A percentile compares a stretch with the other conserved stretches of the same genome.
phyloP scores from a whole-genome alignment of 2,113 vertebrate species.

The Antechinus stuartii region DNA sequence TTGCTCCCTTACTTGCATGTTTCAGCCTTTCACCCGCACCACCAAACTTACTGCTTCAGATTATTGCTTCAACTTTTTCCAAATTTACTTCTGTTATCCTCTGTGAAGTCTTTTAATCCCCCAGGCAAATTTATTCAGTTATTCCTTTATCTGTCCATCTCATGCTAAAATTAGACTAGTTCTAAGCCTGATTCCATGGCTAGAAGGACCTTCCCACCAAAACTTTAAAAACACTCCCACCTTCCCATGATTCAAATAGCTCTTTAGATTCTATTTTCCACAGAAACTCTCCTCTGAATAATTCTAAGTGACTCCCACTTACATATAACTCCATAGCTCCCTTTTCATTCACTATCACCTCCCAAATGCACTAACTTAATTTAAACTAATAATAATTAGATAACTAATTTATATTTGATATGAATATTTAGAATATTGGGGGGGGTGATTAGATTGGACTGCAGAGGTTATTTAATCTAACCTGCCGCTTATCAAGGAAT shows the following conservation, averaged over 20 bases:
- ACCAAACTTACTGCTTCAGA: background rate
- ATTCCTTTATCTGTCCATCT: background rate
- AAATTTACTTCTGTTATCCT: background rate
- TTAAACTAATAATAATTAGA: background rate
- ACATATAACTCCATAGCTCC: background rate
- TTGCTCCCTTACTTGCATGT: background rate
- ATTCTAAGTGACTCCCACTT: constrained; percentile 7
- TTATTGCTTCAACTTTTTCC: background rate
- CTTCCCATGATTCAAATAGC: constrained; percentile 10
- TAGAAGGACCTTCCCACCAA: background rate
- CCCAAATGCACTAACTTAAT: constrained; percentile 19
- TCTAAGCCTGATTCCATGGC: constrained; percentile 12
- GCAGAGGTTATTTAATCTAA: background rate
- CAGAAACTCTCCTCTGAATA: constrained; percentile 29
- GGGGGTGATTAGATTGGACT: background rate
- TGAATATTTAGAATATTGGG: constrained; percentile 17
- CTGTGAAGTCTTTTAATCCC: background rate
- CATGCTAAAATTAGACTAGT: constrained; percentile 36
- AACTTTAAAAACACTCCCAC: constrained; percentile 15
- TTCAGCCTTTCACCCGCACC: background rate
- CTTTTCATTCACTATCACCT: constrained; percentile 13
- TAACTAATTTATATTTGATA: constrained; percentile 34
- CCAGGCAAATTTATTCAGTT: constrained; percentile 32
- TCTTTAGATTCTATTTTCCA: constrained; percentile 1
- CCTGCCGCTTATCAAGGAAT: background rate